Base-by-base conservation (phyloP, 2,113 vertebrate species). In the Tringa solitaria region DNA sequence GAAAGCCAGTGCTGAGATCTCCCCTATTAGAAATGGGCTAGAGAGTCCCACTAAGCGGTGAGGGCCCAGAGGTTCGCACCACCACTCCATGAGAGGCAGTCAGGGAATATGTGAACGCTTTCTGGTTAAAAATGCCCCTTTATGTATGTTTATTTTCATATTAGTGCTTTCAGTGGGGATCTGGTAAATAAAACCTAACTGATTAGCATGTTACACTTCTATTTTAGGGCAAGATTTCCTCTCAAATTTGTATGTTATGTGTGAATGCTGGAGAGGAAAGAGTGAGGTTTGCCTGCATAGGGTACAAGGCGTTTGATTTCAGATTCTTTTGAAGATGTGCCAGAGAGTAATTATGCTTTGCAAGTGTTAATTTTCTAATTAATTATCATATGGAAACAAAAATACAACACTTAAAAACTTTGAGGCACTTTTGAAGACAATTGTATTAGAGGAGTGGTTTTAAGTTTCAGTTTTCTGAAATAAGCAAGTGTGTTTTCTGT, bases 1-100 rank as follows among this genome's bases (percentile, higher is more conserved):
- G 48, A 23, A 21, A 6, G 6, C 7, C 5, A 35, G 7, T 19
- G 26, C 17, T 76, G 87, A 68, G 19, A 4, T 79, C 80, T 50
- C 21, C 16, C 12, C 0, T 5, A 2, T 37, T 73, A 33, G 21
- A 33, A 63, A 4, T 4, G 23, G 18, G 23, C 12, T 32, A 13
- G 12, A 51, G 13, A 30, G 7, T 14, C 2, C 1, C 14, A 1
- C 0, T 2, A 21, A 32, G 17, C 1, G 1, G 3, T 17, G 26
- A 12, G 23, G 39, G 14, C 59, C 12, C 3, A 3, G 10, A 43
- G 56, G 10, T 15, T 41, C 1, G 0, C 5, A 0, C 26, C 8
- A 7, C 33, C 0, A 1, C 11, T 56, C 6, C 10, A 46, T 46
- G 12, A 26, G 27, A 77, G 4, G 12, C 6, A 4, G 1, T 8